Percentiles rank a stretch among this genome's conserved stretches.
These are phyloP conservation scores for Neotoma lepida DNA, from an alignment of 2,113 vertebrate genomes.

Conservation along the genomic window DNA sequence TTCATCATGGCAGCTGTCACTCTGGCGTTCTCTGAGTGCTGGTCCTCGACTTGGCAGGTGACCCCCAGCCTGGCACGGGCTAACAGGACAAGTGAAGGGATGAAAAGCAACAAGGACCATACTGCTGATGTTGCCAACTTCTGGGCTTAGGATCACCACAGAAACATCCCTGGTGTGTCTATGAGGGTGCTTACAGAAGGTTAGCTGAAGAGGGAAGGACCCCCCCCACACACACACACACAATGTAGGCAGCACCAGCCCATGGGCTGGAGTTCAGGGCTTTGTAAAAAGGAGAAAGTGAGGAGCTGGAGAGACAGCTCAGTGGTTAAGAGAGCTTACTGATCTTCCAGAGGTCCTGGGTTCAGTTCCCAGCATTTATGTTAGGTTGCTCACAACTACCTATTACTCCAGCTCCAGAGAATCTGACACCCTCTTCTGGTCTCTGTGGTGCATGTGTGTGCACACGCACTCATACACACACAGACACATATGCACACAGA, in stretches of 20 bases:
- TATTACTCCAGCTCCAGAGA: neutral
- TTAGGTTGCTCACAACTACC: neutral
- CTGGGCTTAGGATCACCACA: neutral
- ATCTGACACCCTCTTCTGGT: neutral
- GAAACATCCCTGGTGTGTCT: neutral
- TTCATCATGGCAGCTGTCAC: neutral
- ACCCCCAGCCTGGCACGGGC: neutral
- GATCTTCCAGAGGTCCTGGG: neutral
- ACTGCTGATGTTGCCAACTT: neutral
- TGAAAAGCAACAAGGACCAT: neutral
- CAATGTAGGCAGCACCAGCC: neutral
- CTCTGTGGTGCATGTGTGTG: neutral
- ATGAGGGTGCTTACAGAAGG: neutral
- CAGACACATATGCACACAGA: neutral
- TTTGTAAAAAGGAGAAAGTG: neutral
- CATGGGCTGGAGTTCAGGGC: neutral
- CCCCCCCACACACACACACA: neutral
- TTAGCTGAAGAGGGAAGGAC: neutral
- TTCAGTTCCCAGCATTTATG: neutral
- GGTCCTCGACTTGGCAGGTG: neutral
- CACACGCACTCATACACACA: no score
- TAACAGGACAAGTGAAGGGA: neutral
- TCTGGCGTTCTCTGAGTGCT: neutral
- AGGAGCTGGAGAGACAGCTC: neutral
- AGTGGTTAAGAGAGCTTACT: neutral